phyloP scores from a whole-genome alignment of 2,888 invertebrate genomes.

The Agrotis segetum region DNA sequence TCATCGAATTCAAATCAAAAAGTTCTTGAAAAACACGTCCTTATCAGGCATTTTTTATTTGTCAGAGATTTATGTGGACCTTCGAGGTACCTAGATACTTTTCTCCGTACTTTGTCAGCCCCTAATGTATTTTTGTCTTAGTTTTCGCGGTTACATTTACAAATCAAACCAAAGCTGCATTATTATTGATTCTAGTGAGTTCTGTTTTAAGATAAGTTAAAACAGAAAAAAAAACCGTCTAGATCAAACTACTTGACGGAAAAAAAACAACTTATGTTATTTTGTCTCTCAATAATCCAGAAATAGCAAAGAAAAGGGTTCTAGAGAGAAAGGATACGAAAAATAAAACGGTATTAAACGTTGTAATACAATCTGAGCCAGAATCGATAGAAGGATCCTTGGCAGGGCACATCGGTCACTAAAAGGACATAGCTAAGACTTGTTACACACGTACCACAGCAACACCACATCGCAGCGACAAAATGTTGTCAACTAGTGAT shows the following conservation, averaged over 20 bases:
- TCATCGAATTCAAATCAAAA: slow-evolving; percentile 21
- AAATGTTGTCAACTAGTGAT: too few relatives aligned
- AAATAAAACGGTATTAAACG: slow-evolving; percentile 26
- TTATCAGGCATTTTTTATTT: slow-evolving; percentile 47
- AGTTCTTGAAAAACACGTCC: slow-evolving; percentile 28
- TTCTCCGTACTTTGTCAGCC: too few relatives aligned
- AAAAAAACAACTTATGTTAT: background rate
- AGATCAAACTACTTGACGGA: background rate
- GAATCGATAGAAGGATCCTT: slow-evolving; percentile 36
- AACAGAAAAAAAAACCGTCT: background rate
- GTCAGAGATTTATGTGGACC: slow-evolving; percentile 22
- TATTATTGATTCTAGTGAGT: background rate
- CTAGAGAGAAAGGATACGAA: slow-evolving; percentile 13
- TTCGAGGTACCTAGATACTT: background rate
- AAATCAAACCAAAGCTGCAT: background rate
- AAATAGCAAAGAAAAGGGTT: slow-evolving; percentile 24
- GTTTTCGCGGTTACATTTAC: background rate
- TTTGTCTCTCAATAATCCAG: slow-evolving; percentile 16
- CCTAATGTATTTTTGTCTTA: background rate
- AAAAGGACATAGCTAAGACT: slow-evolving; percentile 19
- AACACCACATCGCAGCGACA: too few relatives aligned
- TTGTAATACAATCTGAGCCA: slow-evolving; percentile 28
- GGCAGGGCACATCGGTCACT: slow-evolving; percentile 49
- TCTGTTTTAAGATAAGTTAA: too few relatives aligned
- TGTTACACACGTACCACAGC: too few relatives aligned